Conservation (phyloP, 1,140 invertebrate genomes). For the Penaeus vannamei region DNA sequence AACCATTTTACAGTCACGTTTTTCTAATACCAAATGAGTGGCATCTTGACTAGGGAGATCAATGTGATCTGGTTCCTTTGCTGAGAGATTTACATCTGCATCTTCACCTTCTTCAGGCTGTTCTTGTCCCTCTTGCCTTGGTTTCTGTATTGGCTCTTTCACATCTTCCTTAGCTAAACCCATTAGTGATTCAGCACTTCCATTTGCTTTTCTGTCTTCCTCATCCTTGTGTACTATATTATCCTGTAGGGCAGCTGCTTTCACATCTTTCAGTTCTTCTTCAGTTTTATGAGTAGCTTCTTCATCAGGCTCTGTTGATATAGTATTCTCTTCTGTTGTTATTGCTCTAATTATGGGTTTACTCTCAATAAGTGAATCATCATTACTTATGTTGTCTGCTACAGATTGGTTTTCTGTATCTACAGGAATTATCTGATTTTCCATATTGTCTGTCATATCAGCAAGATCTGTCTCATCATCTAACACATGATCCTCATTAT, state of each 20-base stretch:
- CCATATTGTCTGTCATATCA: neutral
- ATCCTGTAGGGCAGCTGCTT: no score
- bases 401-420: neutral
- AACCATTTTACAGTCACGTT: no score
- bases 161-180: neutral
- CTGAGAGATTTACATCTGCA: neutral
- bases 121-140: slow-evolving; percentile 5
- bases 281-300: no score
- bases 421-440: neutral
- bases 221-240: no score
- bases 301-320: slow-evolving; percentile 29
- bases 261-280: slow-evolving; percentile 54
- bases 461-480: neutral
- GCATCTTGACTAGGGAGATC: slow-evolving; percentile 2
- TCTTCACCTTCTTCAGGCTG: slow-evolving; percentile 35
- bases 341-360: no score
- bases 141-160: neutral
- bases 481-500: slow-evolving; percentile 29
- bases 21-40: no score
- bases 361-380: no score
- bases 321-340: slow-evolving; percentile 42
- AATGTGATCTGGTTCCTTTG: slow-evolving; percentile 6
- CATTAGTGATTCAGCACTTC: no score
- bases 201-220: no score
- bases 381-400: no score